Evolutionary conservation across 1,140 invertebrate species (phyloP).

Genomic region (Eulimnadia texana): DNA sequence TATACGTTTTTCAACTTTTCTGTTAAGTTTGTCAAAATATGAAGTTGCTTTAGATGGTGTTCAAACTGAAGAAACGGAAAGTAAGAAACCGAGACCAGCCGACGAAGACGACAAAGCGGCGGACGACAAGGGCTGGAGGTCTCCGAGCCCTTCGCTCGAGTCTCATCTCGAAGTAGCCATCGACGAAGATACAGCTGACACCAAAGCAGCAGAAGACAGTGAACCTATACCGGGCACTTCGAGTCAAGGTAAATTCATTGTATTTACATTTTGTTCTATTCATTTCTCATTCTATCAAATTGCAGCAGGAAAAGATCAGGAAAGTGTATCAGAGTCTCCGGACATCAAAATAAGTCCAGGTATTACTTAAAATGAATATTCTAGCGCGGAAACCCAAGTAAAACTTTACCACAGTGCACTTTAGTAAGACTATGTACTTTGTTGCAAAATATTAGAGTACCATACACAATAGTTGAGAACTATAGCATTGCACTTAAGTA

Average conservation of each 20-base stretch:
- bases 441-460: no score
- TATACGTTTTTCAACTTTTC: no score
- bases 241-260: neutral
- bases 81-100: neutral
- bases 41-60: no score
- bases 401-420: no score
- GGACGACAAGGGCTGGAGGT: neutral
- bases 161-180: neutral
- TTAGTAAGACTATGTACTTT: no score
- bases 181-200: neutral
- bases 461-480: neutral
- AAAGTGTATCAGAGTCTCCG: no score
- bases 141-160: neutral
- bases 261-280: neutral
- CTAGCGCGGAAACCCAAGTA: no score
- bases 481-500: neutral
- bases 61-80: neutral
- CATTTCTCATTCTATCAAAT: no score
- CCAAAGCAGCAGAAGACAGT: neutral
- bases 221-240: neutral
- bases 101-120: neutral
- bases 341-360: no score
- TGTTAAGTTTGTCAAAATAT: no score
- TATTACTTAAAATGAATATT: no score
- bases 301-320: no score